Percentiles rank a stretch among this genome's conserved stretches.
These are phyloP conservation scores for Isichthys henryi DNA, from an alignment of 2,113 vertebrate species.

Conservation along the genomic window DNA sequence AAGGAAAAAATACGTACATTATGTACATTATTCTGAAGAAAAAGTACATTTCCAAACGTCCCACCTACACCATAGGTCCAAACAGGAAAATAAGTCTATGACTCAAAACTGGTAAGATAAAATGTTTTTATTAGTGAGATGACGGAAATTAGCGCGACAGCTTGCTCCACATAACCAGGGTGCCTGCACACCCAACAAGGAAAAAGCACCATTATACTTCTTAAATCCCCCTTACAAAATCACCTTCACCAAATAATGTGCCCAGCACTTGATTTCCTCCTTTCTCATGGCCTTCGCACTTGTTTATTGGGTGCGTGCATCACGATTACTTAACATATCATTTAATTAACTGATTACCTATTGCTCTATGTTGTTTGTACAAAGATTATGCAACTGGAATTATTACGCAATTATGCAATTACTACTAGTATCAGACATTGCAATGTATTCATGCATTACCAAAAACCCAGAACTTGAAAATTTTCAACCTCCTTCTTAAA, in stretches of 20 bases:
- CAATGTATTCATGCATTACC: not conserved
- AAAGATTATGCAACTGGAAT: not conserved
- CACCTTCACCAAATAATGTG: too few species aligned
- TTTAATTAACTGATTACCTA: not conserved
- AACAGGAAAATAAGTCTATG: not conserved
- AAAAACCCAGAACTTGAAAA: not conserved
- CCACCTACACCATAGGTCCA: not conserved
- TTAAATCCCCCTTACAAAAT: too few species aligned
- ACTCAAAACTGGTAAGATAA: not conserved
- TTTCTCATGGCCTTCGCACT: not conserved
- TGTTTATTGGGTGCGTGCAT: not conserved
- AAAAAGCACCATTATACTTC: not conserved
- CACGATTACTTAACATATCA: not conserved
- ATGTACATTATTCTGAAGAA: not conserved
- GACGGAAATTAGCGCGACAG: not conserved
- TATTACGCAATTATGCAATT: not conserved
- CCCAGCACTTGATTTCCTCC: not conserved
- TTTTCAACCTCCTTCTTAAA: not conserved
- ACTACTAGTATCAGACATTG: not conserved
- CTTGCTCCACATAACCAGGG: not conserved
- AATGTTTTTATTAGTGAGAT: not conserved
- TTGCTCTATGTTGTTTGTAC: not conserved
- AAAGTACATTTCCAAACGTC: fast-evolving
- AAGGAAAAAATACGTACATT: not conserved
- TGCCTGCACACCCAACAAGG: not conserved